Percentiles rank a stretch among this genome's conserved stretches.
These are phyloP conservation scores for Megaceryle alcyon DNA, from an alignment of 2,797 vertebrate genomes.

Conservation along the genomic window DNA sequence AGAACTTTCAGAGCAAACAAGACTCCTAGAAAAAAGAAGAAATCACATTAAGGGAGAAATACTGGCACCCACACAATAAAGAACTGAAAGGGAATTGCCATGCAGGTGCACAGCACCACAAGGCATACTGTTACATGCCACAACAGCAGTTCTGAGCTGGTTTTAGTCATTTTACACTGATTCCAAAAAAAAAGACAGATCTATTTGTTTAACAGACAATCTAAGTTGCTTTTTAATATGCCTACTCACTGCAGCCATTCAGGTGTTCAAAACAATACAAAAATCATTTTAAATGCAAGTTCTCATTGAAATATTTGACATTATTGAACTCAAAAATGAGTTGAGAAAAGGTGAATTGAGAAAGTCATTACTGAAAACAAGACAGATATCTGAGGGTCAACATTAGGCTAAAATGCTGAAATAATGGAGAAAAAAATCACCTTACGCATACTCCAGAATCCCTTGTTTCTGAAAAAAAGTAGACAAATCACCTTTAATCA, in stretches of 20 bases:
- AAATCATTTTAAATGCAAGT: not conserved
- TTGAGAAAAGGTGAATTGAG: not conserved
- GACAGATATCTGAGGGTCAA: not conserved
- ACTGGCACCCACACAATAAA: not conserved
- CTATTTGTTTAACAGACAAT: not conserved
- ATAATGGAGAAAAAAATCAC: not conserved
- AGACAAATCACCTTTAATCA: not conserved
- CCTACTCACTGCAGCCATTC: not conserved
- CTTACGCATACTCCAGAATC: constrained; percentile 27
- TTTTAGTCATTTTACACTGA: not conserved
- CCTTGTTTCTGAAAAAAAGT: not conserved
- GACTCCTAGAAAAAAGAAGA: constrained; percentile 84
- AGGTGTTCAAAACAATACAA: not conserved
- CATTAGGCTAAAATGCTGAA: not conserved
- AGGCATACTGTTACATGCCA: not conserved
- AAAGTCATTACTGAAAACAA: not conserved
- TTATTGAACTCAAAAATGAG: not conserved
- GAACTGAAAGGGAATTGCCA: not conserved
- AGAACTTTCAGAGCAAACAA: constrained; percentile 96
- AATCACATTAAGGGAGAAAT: not conserved
- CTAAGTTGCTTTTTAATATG: not conserved
- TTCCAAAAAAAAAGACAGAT: not conserved
- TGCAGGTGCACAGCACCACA: not conserved
- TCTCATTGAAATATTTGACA: not conserved
- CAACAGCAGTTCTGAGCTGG: not conserved